phyloP scores from a whole-genome alignment of 2,113 vertebrate genomes.

The Lophochroa leadbeateri region DNA sequence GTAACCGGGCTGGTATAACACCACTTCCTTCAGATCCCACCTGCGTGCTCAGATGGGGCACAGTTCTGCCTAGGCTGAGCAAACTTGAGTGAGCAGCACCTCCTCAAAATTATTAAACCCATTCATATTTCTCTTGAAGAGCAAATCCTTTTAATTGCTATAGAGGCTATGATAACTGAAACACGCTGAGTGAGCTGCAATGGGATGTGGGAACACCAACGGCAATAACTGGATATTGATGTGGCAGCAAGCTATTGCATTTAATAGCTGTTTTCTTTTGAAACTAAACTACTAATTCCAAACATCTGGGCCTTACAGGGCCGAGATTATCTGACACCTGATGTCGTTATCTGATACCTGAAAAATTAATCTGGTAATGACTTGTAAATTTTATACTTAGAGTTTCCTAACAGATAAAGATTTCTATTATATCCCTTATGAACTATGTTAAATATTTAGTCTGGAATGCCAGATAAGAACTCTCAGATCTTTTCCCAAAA shows the following conservation, averaged over 20 bases:
- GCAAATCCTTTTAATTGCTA: background rate
- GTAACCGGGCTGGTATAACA: background rate
- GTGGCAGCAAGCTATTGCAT: fast-evolving
- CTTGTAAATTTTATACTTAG: background rate
- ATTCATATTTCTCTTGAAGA: background rate
- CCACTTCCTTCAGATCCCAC: background rate
- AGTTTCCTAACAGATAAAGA: background rate
- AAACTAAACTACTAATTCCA: background rate
- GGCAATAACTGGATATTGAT: background rate
- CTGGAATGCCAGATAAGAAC: background rate
- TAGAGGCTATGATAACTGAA: background rate
- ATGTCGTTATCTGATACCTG: background rate
- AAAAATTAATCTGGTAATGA: background rate
- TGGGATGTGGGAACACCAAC: background rate
- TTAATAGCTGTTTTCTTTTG: background rate
- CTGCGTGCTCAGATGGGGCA: background rate
- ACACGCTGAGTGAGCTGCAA: background rate
- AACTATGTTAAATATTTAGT: background rate
- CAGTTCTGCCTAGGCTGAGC: no score
- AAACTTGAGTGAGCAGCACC: background rate
- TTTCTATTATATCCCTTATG: background rate
- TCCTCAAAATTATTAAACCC: background rate
- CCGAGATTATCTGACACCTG: background rate
- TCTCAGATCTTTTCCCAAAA: background rate
- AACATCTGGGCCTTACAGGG: background rate